Evolutionary conservation across 2,113 vertebrate genomes (phyloP), one percentile per base, ranked within the genome.

Genomic region (Chroicocephalus ridibundus): DNA sequence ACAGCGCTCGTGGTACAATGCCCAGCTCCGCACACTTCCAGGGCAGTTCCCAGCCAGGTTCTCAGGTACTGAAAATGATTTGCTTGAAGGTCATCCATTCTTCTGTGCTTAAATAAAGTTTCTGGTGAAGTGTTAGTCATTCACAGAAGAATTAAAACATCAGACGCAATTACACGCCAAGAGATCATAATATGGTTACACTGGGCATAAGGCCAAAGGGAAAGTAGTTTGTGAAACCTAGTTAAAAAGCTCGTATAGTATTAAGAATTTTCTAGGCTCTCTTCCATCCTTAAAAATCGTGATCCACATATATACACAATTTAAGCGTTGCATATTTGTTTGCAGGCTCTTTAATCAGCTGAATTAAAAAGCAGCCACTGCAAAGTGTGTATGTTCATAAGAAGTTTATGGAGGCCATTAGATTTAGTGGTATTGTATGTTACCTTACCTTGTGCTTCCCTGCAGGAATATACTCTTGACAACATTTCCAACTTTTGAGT

Each of bases 11-110:
- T 34, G 64, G 64, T 83, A 83, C 72, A 90, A 36, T 64, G 55
- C 46, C 55, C 51, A 85, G 38, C 55, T 88, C 72, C 2, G 4
- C 42, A 64, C 8, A 5, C 69, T 95, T 96, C 91, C 58, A 2
- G 6, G 29, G 10, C 26, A 49, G 49, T 22, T 96, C 51, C 90
- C 44, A 75, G 79, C 34, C 54, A 69, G 61, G 38, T 82, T 88
- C 79, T 90, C 49, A 49, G 82, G 49, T 83, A 61, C 11, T 75
- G 25, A 70, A 75, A 90, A 15, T 10, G 0, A 77, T 66, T 92
- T 93, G 68, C 75, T 90, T 96, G 88, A 96, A 95, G 79, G 94
- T 90, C 87, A 68, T 5, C 64, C 49, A 90, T 90, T 96, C 79
- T 95, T 94, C 60, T 78, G 71, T n/a, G 78, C 64, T 90, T 93